These are phyloP conservation scores for Macaria liturata DNA, from an alignment of 2,888 invertebrate species.

Conservation along the genomic window DNA sequence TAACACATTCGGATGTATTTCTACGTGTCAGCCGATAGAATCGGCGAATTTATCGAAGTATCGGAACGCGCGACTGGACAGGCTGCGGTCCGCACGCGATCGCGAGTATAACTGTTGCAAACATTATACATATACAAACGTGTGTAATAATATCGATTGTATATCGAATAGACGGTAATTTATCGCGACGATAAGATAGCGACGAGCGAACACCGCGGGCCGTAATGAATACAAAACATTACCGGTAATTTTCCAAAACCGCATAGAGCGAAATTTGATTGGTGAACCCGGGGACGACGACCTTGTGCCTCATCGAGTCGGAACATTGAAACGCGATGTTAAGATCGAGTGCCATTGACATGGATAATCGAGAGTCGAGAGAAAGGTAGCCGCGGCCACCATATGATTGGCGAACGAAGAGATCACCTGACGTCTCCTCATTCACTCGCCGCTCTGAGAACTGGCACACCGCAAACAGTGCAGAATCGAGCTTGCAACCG, in stretches of 20 bases:
- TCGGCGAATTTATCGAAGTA: slow-evolving; percentile 22
- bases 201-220: slow-evolving; percentile 30
- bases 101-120: slow-evolving; percentile 71
- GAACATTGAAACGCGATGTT: slow-evolving; percentile 37
- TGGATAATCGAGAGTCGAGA: slow-evolving; percentile 48
- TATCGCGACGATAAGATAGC: slow-evolving; percentile 77
- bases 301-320: slow-evolving; percentile 45
- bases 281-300: slow-evolving; percentile 45
- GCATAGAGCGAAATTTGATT: slow-evolving; percentile 25
- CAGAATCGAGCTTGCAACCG: slow-evolving; percentile 53
- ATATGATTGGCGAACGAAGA: slow-evolving; percentile 39
- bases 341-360: slow-evolving; percentile 52
- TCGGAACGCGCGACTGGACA: slow-evolving; percentile 35
- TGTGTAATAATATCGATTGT: slow-evolving; percentile 69
- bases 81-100: slow-evolving; percentile 61
- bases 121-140: slow-evolving; percentile 53
- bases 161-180: slow-evolving; percentile 72
- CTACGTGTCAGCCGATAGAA: slow-evolving; percentile 29
- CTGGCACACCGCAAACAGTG: slow-evolving; percentile 53
- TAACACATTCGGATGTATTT: slow-evolving; percentile 20
- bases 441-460: slow-evolving; percentile 42
- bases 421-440: slow-evolving; percentile 47
- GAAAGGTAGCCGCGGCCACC: slow-evolving; percentile 44
- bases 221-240: slow-evolving; percentile 45
- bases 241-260: slow-evolving; percentile 46